Base-by-base conservation (phyloP, 2,888 invertebrate species). In the Idaea biselata region DNA sequence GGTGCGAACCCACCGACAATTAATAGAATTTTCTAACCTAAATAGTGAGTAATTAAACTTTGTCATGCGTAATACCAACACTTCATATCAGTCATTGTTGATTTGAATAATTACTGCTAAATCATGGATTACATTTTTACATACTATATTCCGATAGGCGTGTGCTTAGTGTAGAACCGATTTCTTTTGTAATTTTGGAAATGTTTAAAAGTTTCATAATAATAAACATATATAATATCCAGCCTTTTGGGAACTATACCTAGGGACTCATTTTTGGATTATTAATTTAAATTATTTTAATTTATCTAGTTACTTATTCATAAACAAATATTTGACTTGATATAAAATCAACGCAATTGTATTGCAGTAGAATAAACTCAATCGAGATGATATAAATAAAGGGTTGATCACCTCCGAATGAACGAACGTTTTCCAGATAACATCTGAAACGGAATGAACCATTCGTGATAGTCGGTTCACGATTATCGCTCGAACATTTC, bases 31-130 rank as follows among this genome's bases (percentile, higher is more conserved):
- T 1, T 14, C 5, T 3, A 44, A 44, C 7, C 11, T 11, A 18
- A 59, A 16, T 33, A 44, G 53, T 66, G n/a, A 63, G 58, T 63
- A 58, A 60, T 65, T 66, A 64, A 74, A 71, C 70, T 72, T 71
- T 69, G 73, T 76, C 75, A 74, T 65, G 60, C 60, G 25, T 63
- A 68, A 65, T 68, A 69, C n/a, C 69, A 66, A 67, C 68, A 62
- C 59, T 63, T 58, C 73, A 78, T 75, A 70, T 81, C 73, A 81
- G 82, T 81, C 82, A 81, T 76, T 81, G 82, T 75, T 76, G 71
- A 66, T 60, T 18, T 60, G 60, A 64, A 71, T 72, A 69, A 68
- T 69, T 68, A 72, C 66, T 63, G 69, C 72, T 69, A 70, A 79
- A 69, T 74, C 71, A 72, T 69, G 62, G 65, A 58, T 65, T 63